phyloP scores from a whole-genome alignment of 2,888 invertebrate genomes.

The Chrysomela aeneicollis region DNA sequence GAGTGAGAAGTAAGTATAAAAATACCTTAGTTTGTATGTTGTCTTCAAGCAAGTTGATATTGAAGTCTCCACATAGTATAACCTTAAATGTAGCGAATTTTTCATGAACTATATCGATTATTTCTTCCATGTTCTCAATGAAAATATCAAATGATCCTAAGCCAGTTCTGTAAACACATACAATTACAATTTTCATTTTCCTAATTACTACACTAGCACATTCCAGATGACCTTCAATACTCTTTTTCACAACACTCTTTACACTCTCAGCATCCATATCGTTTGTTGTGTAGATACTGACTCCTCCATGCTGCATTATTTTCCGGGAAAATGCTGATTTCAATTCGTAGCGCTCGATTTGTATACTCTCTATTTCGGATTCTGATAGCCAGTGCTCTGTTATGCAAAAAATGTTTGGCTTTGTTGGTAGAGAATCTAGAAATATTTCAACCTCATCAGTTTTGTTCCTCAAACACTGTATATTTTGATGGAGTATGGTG shows the following conservation, averaged over 20 bases:
- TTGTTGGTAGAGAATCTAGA: background rate
- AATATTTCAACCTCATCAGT: constrained; percentile 16
- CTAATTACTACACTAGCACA: constrained; percentile 14
- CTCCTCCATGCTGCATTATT: constrained; percentile 14
- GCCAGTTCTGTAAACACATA: constrained; percentile 9
- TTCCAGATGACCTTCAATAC: constrained; percentile 9
- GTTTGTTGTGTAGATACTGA: background rate
- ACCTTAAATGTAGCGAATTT: too few species aligned
- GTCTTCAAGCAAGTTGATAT: background rate
- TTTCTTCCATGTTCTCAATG: constrained; percentile 8
- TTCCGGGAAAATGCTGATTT: constrained; percentile 12
- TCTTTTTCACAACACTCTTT: constrained; percentile 7
- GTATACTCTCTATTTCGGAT: constrained; percentile 5
- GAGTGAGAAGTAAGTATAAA: constrained; percentile 10
- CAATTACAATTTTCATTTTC: constrained; percentile 6
- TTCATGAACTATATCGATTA: constrained; percentile 4
- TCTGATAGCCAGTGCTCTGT: constrained; percentile 10
- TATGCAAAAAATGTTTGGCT: constrained; percentile 14
- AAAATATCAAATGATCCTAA: constrained; percentile 14
- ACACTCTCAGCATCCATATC: constrained; percentile 10
- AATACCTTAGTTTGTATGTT: constrained; percentile 9
- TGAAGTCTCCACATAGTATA: background rate
- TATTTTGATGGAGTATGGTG: constrained; percentile 6
- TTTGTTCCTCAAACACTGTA: constrained; percentile 13
- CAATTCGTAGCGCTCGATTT: constrained; percentile 4